Percentiles rank a stretch among this genome's conserved stretches.
Evolutionary conservation across 2,888 invertebrate genomes (phyloP).

Genomic region (Dolomedes plantarius): DNA sequence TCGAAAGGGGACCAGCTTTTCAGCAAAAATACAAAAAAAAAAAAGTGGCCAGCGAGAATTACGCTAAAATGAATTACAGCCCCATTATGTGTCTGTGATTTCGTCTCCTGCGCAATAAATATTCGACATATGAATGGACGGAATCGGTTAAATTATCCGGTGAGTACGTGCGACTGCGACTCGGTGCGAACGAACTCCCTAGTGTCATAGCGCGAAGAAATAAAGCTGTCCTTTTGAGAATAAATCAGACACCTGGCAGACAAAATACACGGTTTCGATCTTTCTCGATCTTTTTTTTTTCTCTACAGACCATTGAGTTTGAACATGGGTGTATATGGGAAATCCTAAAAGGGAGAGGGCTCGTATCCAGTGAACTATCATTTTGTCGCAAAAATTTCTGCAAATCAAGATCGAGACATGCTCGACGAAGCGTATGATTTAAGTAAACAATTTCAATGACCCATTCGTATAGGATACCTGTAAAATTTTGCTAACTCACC

Average conservation of each 20-base stretch:
- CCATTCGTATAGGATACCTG: background rate
- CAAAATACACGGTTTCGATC: background rate
- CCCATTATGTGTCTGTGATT: constrained; percentile 10
- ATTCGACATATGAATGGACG: constrained; percentile 9
- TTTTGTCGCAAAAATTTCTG: background rate
- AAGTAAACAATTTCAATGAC: background rate
- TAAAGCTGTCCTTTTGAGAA: background rate
- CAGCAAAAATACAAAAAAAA: background rate
- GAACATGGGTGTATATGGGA: background rate
- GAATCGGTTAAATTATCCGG: constrained; percentile 16
- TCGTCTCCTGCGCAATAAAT: constrained; percentile 2
- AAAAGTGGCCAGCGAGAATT: constrained; percentile 1
- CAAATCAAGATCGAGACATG: background rate
- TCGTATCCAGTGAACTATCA: background rate
- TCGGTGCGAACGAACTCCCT: background rate
- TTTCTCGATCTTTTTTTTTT: background rate
- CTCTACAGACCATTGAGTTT: background rate
- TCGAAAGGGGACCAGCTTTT: background rate
- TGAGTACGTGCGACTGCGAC: background rate
- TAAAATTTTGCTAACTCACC: background rate
- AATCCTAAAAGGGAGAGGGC: background rate
- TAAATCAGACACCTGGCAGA: background rate
- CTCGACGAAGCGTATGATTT: background rate
- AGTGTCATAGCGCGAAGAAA: background rate
- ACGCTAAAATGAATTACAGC: constrained; percentile 1